A percentile compares a stretch with the other conserved stretches of the same genome.
These are phyloP conservation scores for Staurois parvus DNA, from an alignment of 2,797 vertebrate genomes.

Conservation along the genomic window DNA sequence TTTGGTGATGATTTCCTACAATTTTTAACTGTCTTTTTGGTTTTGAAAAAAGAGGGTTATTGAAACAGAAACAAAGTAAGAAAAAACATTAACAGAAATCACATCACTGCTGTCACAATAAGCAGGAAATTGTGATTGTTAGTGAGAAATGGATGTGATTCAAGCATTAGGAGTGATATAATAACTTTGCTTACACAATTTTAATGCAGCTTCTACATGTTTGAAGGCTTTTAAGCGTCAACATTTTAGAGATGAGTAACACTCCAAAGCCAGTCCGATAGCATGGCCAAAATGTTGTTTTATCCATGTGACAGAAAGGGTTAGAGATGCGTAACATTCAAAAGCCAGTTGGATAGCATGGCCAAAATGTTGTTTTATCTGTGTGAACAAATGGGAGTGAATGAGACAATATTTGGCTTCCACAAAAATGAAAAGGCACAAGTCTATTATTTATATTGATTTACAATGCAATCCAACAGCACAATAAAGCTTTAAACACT, in stretches of 20 bases:
- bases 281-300: not conserved
- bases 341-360: too few relatives aligned
- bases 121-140: constrained; percentile 30
- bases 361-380: too few relatives aligned
- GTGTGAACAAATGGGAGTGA: too few relatives aligned
- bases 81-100: constrained; percentile 30
- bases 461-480: too few relatives aligned
- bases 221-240: not conserved
- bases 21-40: constrained; percentile 19
- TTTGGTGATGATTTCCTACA: constrained; percentile 37
- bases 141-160: constrained; percentile 30
- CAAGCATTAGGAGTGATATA: constrained; percentile 32
- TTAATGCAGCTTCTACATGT: constrained; percentile 17
- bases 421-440: too few relatives aligned
- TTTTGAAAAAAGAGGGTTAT: constrained; percentile 26
- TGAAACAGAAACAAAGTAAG: constrained; percentile 14
- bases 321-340: too few relatives aligned
- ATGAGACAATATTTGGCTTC: too few relatives aligned
- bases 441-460: too few relatives aligned
- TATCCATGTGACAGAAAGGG: not conserved
- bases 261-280: too few relatives aligned
- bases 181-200: constrained; percentile 26
- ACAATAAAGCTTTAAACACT: too few relatives aligned
- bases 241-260: not conserved
- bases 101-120: constrained; percentile 19